Evolutionary conservation across 2,888 invertebrate genomes (phyloP), one percentile per base, ranked within the genome.

Genomic region (Blastobasis adustella): DNA sequence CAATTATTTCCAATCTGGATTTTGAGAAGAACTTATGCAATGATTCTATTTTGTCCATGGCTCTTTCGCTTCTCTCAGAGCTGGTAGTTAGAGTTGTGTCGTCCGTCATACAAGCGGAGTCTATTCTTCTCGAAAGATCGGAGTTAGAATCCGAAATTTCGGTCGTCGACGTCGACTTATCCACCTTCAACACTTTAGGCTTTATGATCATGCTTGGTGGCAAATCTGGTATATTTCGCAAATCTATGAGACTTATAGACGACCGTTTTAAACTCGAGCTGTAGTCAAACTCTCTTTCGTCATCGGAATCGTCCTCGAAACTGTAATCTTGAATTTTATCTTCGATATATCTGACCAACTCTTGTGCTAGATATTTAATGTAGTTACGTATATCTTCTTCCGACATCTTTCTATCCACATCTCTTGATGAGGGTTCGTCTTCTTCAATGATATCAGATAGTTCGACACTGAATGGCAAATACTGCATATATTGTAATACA

Each of bases 361-460:
- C 80, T 66, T 85, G 82, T 0, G 86, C 86, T 1, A 66, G 60
- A 47, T 69, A 66, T 56, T 63, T 71, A 1, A 76, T 69, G 50
- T 76, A 67, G 4, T 62, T 54, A 36, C 79, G 56, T 51, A 70
- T 69, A 51, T 83, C 81, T 45, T 75, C 70, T 53, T 76, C 71
- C 0, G 76, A 69, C 9, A 62, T 50, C 55, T 69, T 75, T 45
- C 72, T 69, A 6, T 79, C 80, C 10, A 68, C 47, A 5, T 60
- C 63, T 59, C 71, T 71, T 38, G 80, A 82, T 0, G 86, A 84
- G 0, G 77, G 75, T 57, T 88, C 88, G 23, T 88, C 88, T 68
- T 88, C 88, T 64, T 88, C 88, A 23, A 85, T 55, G 8, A 88
- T 88, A 58, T 88, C 88, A 1, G 88, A 88, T 6, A 88, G 50